Conservation (phyloP, 2,113 vertebrate genomes). For the Scatophagus argus region DNA sequence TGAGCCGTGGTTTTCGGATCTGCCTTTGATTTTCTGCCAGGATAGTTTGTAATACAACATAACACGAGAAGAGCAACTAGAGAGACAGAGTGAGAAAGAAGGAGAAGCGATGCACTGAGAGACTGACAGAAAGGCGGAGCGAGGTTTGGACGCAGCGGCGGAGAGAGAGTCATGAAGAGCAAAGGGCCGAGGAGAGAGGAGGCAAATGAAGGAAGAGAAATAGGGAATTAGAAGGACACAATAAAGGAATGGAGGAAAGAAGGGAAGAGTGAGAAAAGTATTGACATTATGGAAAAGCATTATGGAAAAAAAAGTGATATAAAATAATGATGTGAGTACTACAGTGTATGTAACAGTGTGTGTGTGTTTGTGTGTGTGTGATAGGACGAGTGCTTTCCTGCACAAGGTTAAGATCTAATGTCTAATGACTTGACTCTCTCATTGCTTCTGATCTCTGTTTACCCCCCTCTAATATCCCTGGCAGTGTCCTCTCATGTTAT, state of each 20-base stretch:
- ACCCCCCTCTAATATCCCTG: slow-evolving; percentile 31
- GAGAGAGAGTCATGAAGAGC: neutral
- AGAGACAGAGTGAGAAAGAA: neutral
- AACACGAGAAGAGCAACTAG: slow-evolving; percentile 14
- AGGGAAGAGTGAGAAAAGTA: neutral
- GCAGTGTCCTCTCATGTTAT: slow-evolving; percentile 35
- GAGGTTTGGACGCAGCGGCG: neutral
- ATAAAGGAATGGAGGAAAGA: neutral
- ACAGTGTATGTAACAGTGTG: neutral
- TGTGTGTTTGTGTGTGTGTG: neutral
- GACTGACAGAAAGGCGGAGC: slow-evolving; percentile 13
- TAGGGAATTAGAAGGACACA: neutral
- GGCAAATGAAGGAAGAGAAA: neutral
- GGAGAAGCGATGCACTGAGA: neutral
- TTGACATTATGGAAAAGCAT: no score
- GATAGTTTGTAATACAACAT: slow-evolving; percentile 58
- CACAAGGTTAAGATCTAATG: slow-evolving; percentile 24
- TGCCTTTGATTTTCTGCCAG: slow-evolving; percentile 68
- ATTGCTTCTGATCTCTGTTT: slow-evolving; percentile 55
- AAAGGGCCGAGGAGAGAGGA: neutral
- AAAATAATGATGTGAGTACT: neutral
- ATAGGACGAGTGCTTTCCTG: neutral
- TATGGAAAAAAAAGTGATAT: neutral
- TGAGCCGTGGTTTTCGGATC: slow-evolving; percentile 42
- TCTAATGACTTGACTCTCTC: slow-evolving; percentile 33